These are phyloP conservation scores for Pantherophis alleghaniensis DNA, from an alignment of 2,797 vertebrate genomes.

Conservation along the genomic window DNA sequence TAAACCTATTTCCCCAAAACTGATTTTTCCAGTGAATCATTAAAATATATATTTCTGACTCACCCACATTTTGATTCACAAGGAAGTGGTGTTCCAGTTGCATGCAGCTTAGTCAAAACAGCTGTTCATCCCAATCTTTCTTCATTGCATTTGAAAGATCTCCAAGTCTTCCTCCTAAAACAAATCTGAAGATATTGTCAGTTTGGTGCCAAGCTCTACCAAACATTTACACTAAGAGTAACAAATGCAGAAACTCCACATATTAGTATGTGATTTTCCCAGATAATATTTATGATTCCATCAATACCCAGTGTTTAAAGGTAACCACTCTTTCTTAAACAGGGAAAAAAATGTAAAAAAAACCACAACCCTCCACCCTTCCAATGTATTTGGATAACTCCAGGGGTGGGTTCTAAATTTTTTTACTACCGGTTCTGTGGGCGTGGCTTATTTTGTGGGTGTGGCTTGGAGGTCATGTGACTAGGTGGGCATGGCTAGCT, in stretches of 20 bases:
- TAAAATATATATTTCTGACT: constrained; percentile 29
- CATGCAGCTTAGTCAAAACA: not conserved
- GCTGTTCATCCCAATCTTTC: not conserved
- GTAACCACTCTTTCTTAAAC: not conserved
- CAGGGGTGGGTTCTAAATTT: no score
- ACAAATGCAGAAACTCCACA: constrained; percentile 13
- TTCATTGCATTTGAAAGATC: constrained; percentile 8
- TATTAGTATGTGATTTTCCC: not conserved
- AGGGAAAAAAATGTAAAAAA: not conserved
- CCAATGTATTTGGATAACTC: not conserved
- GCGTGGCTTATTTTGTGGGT: no score
- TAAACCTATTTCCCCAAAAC: not conserved
- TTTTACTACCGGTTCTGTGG: no score
- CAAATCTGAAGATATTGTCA: constrained; percentile 14
- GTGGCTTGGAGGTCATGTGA: no score
- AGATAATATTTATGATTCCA: not conserved
- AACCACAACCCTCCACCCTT: no score
- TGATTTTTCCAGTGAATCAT: constrained; percentile 29
- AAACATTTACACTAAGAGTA: constrained; percentile 10
- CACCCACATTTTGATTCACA: not conserved
- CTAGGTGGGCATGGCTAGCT: no score
- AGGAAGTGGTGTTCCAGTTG: not conserved
- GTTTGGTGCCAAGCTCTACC: not conserved
- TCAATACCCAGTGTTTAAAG: not conserved
- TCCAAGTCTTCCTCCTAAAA: constrained; percentile 9